These are phyloP conservation scores for Pygmarrhopalites habei DNA, from an alignment of 1,140 invertebrate species.

Conservation along the genomic window DNA sequence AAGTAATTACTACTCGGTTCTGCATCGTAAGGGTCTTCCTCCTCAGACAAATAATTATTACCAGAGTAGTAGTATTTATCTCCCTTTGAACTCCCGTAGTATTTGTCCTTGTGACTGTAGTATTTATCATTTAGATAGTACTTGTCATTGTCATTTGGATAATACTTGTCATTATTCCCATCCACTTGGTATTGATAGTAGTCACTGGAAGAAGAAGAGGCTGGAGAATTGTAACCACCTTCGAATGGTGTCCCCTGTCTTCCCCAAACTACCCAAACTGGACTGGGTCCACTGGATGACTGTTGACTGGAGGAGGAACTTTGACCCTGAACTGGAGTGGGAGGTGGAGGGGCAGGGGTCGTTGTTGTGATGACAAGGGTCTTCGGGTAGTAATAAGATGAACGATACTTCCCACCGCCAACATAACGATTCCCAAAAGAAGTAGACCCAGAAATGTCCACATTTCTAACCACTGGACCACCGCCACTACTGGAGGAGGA, in stretches of 20 bases:
- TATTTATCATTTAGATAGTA: not conserved
- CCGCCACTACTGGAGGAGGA: too few species aligned
- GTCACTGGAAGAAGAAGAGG: not conserved
- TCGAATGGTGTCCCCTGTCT: conserved; percentile 3
- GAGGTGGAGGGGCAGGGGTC: not conserved
- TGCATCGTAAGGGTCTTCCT: too few species aligned
- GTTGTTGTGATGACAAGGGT: not conserved
- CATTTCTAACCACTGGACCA: not conserved
- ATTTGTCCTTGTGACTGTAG: not conserved
- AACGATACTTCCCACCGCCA: not conserved
- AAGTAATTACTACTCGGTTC: too few species aligned
- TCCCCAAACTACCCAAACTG: conserved; percentile 9
- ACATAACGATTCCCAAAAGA: not conserved
- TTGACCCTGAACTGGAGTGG: not conserved
- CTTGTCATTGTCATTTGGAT: not conserved
- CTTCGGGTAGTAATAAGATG: not conserved
- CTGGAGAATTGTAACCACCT: not conserved
- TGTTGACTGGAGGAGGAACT: not conserved
- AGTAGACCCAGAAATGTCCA: not conserved
- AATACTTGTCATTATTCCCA: not conserved
- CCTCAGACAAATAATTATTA: too few species aligned
- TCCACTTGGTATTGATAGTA: not conserved
- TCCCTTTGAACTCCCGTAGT: too few species aligned
- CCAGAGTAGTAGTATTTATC: too few species aligned
- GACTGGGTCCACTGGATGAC: not conserved